A percentile compares a stretch with the other conserved stretches of the same genome.
phyloP scores from a whole-genome alignment of 92 coral and sea anemone genomes.

The Plumapathes pennacea region DNA sequence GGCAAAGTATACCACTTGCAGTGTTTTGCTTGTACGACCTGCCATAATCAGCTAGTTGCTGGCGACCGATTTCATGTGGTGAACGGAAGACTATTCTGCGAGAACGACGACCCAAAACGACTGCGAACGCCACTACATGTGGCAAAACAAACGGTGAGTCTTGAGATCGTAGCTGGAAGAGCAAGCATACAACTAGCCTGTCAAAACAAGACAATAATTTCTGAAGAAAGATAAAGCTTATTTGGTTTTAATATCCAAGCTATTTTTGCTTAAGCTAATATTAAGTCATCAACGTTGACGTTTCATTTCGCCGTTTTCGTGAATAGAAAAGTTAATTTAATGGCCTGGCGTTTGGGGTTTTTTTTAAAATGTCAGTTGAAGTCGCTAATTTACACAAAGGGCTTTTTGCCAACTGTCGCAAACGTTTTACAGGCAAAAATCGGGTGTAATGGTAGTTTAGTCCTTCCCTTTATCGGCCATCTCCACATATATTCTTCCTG shows the following conservation, averaged over 20 bases:
- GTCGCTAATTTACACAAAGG: too few relatives aligned
- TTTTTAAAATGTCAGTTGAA: constrained; percentile 6
- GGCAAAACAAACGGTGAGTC: constrained; percentile 89
- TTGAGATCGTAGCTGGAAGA: too few relatives aligned
- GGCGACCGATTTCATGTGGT: constrained; percentile 98
- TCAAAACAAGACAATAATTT: constrained; percentile 65
- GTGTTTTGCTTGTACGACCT: constrained; percentile 94
- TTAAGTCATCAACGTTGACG: constrained; percentile 77
- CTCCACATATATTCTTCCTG: too few relatives aligned
- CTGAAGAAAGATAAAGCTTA: constrained; percentile 44
- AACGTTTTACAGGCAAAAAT: not conserved
- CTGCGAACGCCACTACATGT: constrained; percentile 78
- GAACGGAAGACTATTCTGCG: constrained; percentile 96
- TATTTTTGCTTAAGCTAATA: constrained; percentile 85
- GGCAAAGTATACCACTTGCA: constrained; percentile 95
- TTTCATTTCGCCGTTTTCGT: constrained; percentile 60
- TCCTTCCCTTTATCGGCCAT: too few relatives aligned
- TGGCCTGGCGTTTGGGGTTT: constrained; percentile 5
- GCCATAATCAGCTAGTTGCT: constrained; percentile 89
- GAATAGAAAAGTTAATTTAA: constrained; percentile 47
- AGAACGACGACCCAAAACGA: constrained; percentile 86
- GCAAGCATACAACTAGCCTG: constrained; percentile 34
- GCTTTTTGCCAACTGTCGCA: not conserved
- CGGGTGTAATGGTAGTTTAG: constrained; percentile 12
- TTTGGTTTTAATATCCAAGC: constrained; percentile 87